Evolutionary conservation across 1,140 invertebrate species (phyloP), one percentile per base, ranked within the genome.

Genomic region (Drosophila sulfurigaster): DNA sequence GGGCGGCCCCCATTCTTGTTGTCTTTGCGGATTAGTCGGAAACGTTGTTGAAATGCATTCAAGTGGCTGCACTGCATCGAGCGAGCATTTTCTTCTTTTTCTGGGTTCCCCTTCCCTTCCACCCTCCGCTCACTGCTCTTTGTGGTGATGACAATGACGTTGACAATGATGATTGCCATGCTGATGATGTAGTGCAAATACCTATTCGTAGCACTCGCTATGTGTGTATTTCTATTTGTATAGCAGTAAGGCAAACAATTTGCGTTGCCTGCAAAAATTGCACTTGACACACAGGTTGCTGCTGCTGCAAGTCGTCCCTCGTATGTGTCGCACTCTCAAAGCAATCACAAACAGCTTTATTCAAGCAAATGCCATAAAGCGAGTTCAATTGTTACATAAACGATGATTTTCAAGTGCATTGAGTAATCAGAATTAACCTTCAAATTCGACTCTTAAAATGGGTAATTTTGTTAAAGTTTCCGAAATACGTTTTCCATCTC

Each of bases 1-100:
- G 45, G 38, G 51, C 3, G 20, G 20, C 20, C 35, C 71, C 52
- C 59, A n/a, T 45, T 35, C 46, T 54, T 76, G 79, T 78, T 87
- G 78, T 89, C 83, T 88, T 89, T 87, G 83, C 73, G 80, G 83
- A 87, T 87, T 87, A 89, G 73, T 49, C 43, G 72, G 63, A 78
- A 87, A 83, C 66, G 78, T 57, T 76, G 75, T 79, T 79, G 68
- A 79, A 87, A 79, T 67, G 76, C 82, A 87, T 81, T 87, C 73
- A 80, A 87, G 80, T 88, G 73, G 72, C 63, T 77, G 72, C 76
- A 71, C 58, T 78, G 78, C 73, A 78, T 74, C 68, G 64, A 75
- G 41, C 51, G 46, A 63, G 64, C 25, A 45, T 28, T 66, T 68
- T 59, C 51, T 52, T 25, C 25, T 7, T 57, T 32, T 58, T 25